phyloP scores from a whole-genome alignment of 2,888 invertebrate species.

The Acleris literana region DNA sequence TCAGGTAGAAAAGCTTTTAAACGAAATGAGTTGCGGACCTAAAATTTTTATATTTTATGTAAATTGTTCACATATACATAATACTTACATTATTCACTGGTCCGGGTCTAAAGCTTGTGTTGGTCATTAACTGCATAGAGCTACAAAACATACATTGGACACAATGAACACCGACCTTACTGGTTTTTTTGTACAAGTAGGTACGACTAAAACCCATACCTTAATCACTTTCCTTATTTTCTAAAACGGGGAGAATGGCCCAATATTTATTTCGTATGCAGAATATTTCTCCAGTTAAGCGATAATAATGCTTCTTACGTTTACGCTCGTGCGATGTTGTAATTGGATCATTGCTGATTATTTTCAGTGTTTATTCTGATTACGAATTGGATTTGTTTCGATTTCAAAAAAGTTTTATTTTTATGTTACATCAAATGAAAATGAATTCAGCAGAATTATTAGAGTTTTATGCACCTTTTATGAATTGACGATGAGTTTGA shows the following conservation, averaged over 20 bases:
- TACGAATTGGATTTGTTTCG: conserved; percentile 10
- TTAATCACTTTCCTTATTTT: neutral
- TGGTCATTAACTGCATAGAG: neutral
- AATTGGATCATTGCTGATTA: conserved; percentile 32
- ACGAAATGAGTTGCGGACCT: too few relatives aligned
- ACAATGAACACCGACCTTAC: too few relatives aligned
- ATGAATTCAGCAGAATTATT: too few relatives aligned
- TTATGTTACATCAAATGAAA: conserved; percentile 10
- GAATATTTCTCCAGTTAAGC: conserved; percentile 4
- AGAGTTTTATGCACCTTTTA: too few relatives aligned
- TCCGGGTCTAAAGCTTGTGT: too few relatives aligned
- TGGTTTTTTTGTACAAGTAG: neutral
- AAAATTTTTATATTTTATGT: too few relatives aligned
- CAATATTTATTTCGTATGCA: conserved; percentile 2
- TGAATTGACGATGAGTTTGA: too few relatives aligned
- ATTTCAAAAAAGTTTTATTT: conserved; percentile 18
- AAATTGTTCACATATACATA: too few relatives aligned
- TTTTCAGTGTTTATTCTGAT: conserved; percentile 23
- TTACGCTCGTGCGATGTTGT: conserved; percentile 20
- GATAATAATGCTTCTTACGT: conserved; percentile 7
- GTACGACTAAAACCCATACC: neutral
- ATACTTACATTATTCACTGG: too few relatives aligned
- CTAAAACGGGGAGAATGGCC: neutral
- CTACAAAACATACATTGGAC: neutral
- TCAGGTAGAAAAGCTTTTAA: too few relatives aligned